These are phyloP conservation scores for Carlito syrichta DNA, from an alignment of 2,113 vertebrate species.

Conservation along the genomic window DNA sequence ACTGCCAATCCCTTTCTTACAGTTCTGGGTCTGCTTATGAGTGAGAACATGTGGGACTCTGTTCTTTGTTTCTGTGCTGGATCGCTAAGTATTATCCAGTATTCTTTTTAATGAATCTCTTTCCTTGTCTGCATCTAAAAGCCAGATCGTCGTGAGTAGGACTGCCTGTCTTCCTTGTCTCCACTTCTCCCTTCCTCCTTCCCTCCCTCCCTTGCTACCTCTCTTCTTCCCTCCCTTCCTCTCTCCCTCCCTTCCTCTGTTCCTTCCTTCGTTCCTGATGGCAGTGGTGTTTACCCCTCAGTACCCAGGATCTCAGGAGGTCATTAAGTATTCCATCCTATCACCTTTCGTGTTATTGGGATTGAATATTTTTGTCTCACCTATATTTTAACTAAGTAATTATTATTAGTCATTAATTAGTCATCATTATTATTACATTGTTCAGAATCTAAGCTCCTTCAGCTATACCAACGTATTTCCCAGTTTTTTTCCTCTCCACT, in stretches of 20 bases:
- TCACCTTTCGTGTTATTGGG: not conserved
- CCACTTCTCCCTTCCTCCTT: not conserved
- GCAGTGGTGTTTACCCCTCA: not conserved
- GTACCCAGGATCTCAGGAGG: not conserved
- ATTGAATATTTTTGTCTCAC: not conserved
- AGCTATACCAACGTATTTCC: not conserved
- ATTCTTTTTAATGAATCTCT: not conserved
- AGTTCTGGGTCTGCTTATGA: too few species aligned
- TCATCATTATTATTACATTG: not conserved
- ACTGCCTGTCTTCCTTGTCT: not conserved
- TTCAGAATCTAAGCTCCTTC: not conserved
- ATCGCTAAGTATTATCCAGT: rapidly evolving
- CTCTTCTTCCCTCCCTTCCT: not conserved
- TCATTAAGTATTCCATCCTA: not conserved
- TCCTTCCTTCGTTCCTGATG: not conserved
- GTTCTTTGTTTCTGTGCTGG: too few species aligned
- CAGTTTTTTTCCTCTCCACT: not conserved
- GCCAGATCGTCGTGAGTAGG: not conserved
- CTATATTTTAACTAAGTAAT: not conserved
- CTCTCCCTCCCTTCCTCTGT: not conserved
- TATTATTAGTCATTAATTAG: not conserved
- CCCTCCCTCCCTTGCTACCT: not conserved
- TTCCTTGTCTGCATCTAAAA: not conserved
- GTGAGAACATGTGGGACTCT: too few species aligned
- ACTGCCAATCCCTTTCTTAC: too few species aligned